Evolutionary conservation across 2,113 vertebrate species (phyloP).

Genomic region (Sceloporus tristichus): DNA sequence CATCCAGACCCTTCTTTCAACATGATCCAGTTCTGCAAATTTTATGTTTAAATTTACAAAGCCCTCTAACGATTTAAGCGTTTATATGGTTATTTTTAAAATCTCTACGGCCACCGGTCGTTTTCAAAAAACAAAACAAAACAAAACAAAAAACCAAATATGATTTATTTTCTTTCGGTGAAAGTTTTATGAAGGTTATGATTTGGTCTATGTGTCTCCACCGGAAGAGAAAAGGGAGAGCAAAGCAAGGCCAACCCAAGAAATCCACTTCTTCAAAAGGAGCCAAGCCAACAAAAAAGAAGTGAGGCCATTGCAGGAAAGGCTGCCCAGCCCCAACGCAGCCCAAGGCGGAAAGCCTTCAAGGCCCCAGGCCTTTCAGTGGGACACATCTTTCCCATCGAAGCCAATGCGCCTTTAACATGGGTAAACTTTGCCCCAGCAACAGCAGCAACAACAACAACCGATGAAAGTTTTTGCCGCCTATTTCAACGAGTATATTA

Average conservation of each 20-base stretch:
- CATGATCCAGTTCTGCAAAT: conserved; percentile 66
- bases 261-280: neutral
- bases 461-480: conserved; percentile 6
- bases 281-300: neutral
- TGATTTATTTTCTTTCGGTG: neutral
- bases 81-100: neutral
- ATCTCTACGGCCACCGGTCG: neutral
- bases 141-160: neutral
- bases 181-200: conserved; percentile 18
- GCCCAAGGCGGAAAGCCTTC: neutral
- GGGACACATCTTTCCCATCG: neutral
- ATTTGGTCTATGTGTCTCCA: neutral
- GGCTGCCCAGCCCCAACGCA: neutral
- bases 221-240: neutral
- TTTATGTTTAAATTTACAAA: conserved; percentile 58
- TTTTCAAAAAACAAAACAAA: neutral
- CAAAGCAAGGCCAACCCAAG: neutral
- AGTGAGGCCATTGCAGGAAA: neutral
- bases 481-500: conserved; percentile 37
- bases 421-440: too few species aligned
- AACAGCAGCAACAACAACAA: neutral
- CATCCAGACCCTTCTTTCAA: conserved; percentile 57
- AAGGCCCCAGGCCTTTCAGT: neutral
- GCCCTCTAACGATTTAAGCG: conserved; percentile 11
- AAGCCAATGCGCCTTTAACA: neutral